Base-by-base conservation (phyloP, 2,797 vertebrate genomes). In the Parambassis ranga region DNA sequence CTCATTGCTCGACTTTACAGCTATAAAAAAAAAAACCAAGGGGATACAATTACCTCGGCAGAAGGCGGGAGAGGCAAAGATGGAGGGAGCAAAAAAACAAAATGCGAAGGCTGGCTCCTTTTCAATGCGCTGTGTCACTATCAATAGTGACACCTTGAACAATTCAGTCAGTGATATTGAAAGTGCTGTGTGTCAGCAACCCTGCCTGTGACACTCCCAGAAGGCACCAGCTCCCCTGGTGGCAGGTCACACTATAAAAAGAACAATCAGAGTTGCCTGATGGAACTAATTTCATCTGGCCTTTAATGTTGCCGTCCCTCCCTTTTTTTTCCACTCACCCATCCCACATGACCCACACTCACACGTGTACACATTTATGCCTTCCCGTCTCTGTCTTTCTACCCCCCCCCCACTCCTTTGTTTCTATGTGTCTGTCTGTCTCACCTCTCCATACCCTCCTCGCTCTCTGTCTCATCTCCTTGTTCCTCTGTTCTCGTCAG, bases 261-360 rank as follows among this genome's bases (percentile, higher is more conserved):
- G 82, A 90, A 87, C 86, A 89, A 88, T 89, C 87, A 82, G 57
- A 80, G 82, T 67, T 76, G 75, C 77, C 81, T 81, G 83, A 90
- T 90, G 86, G 89, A 91, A 87, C 89, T 89, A 90, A 90, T 91
- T 91, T 90, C 85, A 90, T 88, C 80, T 87, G 82, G 79, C 83
- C 88, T 91, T 90, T 89, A 85, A 88, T 79, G 74, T 71, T 68
- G 63, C 51, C 6, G 7, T 55, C 59, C 63, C 66, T 75, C 59
- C 71, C 61, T 63, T 50, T 47, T 48, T 69, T 73, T 10, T n/a
- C 9, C 46, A 10, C 56, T 62, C 64, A 20, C 43, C 11, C 43
- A 23, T 43, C 47, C 57, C 48, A 13, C 56, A 32, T 14, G n/a
- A 26, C 19, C 20, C 6, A 16, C 7, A 18, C 48, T 59, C 20